phyloP scores from a whole-genome alignment of 1,140 invertebrate genomes.

The Orius insidiosus region DNA sequence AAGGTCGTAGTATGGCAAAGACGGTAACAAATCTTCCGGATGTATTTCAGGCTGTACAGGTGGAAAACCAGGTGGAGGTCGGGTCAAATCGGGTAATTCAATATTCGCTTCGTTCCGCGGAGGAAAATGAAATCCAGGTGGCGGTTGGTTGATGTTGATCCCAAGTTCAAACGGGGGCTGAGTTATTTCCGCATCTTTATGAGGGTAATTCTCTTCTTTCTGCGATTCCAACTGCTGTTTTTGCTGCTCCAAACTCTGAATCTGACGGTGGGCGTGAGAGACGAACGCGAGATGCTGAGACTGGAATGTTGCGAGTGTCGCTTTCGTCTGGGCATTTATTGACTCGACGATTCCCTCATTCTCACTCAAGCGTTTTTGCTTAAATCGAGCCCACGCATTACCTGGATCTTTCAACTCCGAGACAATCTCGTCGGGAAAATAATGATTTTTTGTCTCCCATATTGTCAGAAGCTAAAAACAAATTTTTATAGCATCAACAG shows the following conservation, averaged over 20 bases:
- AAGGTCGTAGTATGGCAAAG: constrained; percentile 87
- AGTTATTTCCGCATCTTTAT: background rate
- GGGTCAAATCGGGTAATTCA: constrained; percentile 21
- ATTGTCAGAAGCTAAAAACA: constrained; percentile 53
- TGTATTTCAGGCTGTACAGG: constrained; percentile 39
- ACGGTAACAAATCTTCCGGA: constrained; percentile 63
- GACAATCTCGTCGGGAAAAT: constrained; percentile 69
- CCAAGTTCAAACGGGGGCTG: constrained; percentile 13
- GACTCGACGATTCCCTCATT: constrained; percentile 56
- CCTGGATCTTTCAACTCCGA: constrained; percentile 65
- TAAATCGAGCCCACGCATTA: constrained; percentile 58
- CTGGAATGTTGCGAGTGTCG: constrained; percentile 66
- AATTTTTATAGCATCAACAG: no score
- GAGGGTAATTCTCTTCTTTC: constrained; percentile 20
- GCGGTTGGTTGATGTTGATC: constrained; percentile 35
- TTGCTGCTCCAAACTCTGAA: constrained; percentile 65
- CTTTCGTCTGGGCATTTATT: constrained; percentile 54
- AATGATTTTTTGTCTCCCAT: constrained; percentile 93
- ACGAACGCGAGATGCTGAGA: constrained; percentile 91
- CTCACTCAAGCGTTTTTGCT: constrained; percentile 60
- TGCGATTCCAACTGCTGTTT: constrained; percentile 57
- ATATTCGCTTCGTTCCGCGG: constrained; percentile 17
- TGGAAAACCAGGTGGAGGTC: constrained; percentile 29
- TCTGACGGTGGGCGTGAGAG: constrained; percentile 72
- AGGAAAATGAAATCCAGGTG: constrained; percentile 30